phyloP scores from a whole-genome alignment of 2,888 invertebrate genomes.

The Heterodera filipjevi region DNA sequence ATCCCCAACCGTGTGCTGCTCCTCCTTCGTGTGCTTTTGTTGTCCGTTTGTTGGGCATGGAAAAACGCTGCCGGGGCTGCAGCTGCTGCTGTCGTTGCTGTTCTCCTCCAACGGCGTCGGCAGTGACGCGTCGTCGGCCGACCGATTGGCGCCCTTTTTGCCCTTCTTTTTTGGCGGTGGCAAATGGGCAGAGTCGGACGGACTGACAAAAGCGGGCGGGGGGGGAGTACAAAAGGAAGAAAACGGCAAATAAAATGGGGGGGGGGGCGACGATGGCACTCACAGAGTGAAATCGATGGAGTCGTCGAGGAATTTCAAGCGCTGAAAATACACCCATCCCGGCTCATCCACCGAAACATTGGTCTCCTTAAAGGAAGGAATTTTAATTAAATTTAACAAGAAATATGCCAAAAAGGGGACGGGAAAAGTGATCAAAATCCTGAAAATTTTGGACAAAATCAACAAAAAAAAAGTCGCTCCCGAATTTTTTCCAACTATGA shows the following conservation, averaged over 20 bases:
- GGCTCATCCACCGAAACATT: slow-evolving; percentile 36
- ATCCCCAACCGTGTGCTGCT: neutral
- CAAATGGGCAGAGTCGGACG: slow-evolving; percentile 5
- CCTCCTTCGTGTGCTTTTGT: neutral
- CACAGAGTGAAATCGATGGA: slow-evolving; percentile 14
- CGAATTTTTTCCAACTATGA: too few relatives aligned
- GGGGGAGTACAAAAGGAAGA: neutral
- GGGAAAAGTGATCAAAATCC: too few relatives aligned
- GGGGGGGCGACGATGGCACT: too few relatives aligned
- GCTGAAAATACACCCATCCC: slow-evolving; percentile 38
- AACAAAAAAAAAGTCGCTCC: too few relatives aligned
- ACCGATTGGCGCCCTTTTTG: neutral
- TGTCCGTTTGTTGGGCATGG: neutral
- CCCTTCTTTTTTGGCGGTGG: slow-evolving; percentile 29
- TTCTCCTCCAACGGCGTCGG: slow-evolving; percentile 24
- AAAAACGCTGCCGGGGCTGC: neutral
- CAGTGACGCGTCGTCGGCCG: slow-evolving; percentile 23
- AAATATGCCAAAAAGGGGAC: too few relatives aligned
- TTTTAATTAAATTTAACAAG: too few relatives aligned
- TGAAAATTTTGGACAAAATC: too few relatives aligned
- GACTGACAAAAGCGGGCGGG: slow-evolving; percentile 14
- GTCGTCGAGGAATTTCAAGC: slow-evolving; percentile 39
- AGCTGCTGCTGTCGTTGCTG: neutral
- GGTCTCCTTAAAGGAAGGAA: slow-evolving; percentile 13
- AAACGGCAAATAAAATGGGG: neutral